Base-by-base conservation (phyloP, 2,888 invertebrate species). In the Prosopocoilus inquinatus region DNA sequence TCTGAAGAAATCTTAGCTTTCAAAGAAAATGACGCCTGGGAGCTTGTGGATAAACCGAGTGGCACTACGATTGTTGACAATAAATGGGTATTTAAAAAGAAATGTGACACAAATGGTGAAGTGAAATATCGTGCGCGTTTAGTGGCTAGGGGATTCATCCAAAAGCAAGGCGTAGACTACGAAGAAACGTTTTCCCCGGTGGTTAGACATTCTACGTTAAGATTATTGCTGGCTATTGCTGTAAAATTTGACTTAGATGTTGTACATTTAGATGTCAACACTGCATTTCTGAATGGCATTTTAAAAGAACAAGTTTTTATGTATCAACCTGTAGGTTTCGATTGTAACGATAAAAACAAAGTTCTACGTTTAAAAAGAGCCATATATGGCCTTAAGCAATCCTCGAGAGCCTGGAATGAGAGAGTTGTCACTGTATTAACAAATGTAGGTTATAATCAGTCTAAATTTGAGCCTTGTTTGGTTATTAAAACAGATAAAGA, bases 261-360 rank as follows among this genome's bases (percentile, higher is more conserved):
- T 32, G 41, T 9, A 20, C 64, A 67, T 47, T 48, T 63, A 47
- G 63, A 62, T 55, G 64, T 67, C n/a, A 63, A 53, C 43, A 68
- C 65, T n/a, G 68, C 65, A 44, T 67, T 68, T 56, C 47, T 69
- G 13, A 65, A 68, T 60, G 65, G 67, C 11, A 9, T 46, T 20
- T 50, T 66, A 35, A 48, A 64, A 43, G 65, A 68, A 61, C 50
- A 41, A 16, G 55, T 63, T 35, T 65, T 53, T 43, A 65, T 66
- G 64, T 20, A 39, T 50, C 41, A 50, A 41, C 64, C 63, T 32
- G 63, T 64, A 45, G 60, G 57, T 48, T 64, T 61, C 50, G 20
- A 50, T 33, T 13, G 13, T 16, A 11, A n/a, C 15, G 34, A 47
- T 13, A 49, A 54, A 41, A 53, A 54, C 28, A 57, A 57, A 45